These are phyloP conservation scores for Sebastes cheni DNA, from an alignment of 2,797 vertebrate genomes.

Conservation along the genomic window DNA sequence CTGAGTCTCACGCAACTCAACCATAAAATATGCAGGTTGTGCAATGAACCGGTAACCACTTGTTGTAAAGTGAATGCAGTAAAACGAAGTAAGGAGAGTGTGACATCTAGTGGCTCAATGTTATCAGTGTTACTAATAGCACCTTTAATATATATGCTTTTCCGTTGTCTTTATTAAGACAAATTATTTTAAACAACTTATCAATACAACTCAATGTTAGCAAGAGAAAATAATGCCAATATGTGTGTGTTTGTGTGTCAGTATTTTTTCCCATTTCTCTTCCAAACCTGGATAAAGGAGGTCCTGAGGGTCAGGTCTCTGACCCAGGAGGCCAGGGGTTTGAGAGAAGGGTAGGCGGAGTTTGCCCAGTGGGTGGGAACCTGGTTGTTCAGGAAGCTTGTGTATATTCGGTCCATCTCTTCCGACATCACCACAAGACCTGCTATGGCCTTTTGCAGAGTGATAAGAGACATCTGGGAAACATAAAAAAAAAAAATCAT, in stretches of 20 bases:
- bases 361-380: slow-evolving; percentile 79
- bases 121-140: too few species aligned
- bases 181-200: background rate
- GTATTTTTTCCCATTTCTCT: background rate
- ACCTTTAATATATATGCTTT: background rate
- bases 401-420: slow-evolving; percentile 86
- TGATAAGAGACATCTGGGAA: slow-evolving; percentile 78
- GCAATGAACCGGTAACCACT: too few species aligned
- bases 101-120: too few species aligned
- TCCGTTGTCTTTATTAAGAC: background rate
- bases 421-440: slow-evolving; percentile 87
- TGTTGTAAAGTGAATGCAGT: too few species aligned
- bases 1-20: too few species aligned
- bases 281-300: slow-evolving; percentile 82
- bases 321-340: slow-evolving; percentile 83
- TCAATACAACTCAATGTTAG: background rate
- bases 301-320: slow-evolving; percentile 84
- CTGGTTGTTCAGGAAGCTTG: slow-evolving; percentile 86
- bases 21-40: too few species aligned
- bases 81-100: too few species aligned
- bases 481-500: background rate
- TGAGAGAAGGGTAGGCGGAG: slow-evolving; percentile 84
- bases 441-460: slow-evolving; percentile 84
- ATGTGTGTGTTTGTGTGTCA: background rate
- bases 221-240: background rate